phyloP scores from a whole-genome alignment of 2,888 invertebrate genomes.

The Cephus pulcher region DNA sequence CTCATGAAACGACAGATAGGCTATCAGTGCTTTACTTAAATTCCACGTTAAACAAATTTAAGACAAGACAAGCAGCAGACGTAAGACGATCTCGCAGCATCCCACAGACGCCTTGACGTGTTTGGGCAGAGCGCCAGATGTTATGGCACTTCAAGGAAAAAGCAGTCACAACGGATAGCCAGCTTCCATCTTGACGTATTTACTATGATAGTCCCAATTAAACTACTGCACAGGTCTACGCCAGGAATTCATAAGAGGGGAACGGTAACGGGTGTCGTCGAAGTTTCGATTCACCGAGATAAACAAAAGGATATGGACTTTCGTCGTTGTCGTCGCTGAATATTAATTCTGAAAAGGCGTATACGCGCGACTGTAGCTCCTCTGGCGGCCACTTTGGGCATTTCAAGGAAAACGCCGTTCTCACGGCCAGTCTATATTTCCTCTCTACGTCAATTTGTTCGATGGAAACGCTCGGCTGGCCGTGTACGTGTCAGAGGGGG shows the following conservation, averaged over 20 bases:
- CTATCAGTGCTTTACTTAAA: neutral
- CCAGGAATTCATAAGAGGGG: neutral
- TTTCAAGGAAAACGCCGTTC: neutral
- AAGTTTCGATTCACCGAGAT: neutral
- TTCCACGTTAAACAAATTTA: neutral
- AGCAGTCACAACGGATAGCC: neutral
- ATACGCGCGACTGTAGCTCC: neutral
- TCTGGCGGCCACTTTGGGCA: neutral
- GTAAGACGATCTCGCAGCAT: neutral
- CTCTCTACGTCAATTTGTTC: neutral
- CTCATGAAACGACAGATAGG: neutral
- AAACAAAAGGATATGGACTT: neutral
- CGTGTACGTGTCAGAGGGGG: neutral
- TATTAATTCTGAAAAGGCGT: neutral
- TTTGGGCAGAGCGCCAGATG: neutral
- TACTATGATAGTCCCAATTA: neutral
- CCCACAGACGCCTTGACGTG: constrained; percentile 2
- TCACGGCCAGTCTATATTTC: neutral
- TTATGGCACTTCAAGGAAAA: constrained; percentile 1
- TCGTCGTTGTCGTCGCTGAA: no score
- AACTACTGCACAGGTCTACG: neutral
- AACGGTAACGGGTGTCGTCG: neutral
- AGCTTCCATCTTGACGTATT: neutral
- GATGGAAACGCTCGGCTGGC: neutral
- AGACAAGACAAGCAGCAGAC: neutral